phyloP scores from a whole-genome alignment of 2,113 vertebrate species.

The Symphodus melops region DNA sequence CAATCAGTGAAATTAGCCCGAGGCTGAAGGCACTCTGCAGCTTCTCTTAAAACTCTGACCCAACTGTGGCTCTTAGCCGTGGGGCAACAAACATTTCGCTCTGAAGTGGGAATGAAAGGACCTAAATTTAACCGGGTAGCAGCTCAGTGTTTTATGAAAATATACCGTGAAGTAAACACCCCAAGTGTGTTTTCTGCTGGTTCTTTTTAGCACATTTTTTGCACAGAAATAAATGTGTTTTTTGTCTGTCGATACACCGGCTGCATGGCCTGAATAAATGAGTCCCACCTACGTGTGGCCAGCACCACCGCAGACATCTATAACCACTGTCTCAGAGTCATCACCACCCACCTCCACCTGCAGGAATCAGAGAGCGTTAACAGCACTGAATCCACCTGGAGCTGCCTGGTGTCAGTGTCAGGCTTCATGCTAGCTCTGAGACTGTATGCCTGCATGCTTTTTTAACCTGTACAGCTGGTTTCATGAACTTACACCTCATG shows the following conservation, averaged over 20 bases:
- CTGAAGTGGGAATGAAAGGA: constrained; percentile 40
- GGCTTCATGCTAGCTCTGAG: constrained; percentile 27
- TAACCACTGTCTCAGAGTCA: constrained; percentile 41
- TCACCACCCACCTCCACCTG: constrained; percentile 51
- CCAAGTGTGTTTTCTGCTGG: constrained; percentile 9
- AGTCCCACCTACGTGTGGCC: constrained; percentile 37
- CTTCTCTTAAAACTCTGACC: constrained; percentile 8
- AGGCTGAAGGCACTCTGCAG: constrained; percentile 17
- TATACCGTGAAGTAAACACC: constrained; percentile 17
- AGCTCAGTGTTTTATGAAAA: constrained; percentile 37
- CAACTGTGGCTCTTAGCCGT: constrained; percentile 29
- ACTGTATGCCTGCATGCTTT: constrained; percentile 42
- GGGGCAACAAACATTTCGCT: constrained; percentile 43
- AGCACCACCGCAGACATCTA: constrained; percentile 21
- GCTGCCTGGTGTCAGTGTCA: constrained; percentile 44
- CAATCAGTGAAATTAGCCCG: constrained; percentile 48
- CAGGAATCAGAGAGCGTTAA: constrained; percentile 42
- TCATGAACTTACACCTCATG: too few species aligned
- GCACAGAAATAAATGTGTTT: constrained; percentile 8
- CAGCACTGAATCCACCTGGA: constrained; percentile 35
- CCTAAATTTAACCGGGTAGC: constrained; percentile 32
- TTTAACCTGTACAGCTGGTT: constrained; percentile 33
- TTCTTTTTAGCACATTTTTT: constrained; percentile 14
- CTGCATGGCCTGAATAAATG: constrained; percentile 46
- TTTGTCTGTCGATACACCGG: neutral